Evolutionary conservation across 1,140 invertebrate species (phyloP).

Genomic region (Zaprionus nigranus): DNA sequence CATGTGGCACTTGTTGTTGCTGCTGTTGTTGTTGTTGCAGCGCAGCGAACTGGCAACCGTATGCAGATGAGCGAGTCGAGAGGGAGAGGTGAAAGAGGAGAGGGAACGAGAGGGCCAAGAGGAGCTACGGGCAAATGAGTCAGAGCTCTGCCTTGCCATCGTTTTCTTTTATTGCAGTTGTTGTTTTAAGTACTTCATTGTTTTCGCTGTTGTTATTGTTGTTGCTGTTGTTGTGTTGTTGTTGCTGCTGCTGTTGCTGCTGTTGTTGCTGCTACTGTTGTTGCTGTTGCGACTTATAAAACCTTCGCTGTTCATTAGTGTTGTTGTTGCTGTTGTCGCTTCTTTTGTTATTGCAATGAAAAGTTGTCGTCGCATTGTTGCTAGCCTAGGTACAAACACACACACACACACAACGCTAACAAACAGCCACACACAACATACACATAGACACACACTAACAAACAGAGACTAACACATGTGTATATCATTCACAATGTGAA

Average conservation of each 20-base stretch:
- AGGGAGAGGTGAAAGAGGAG: background rate
- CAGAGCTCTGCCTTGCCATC: slow-evolving; percentile 68
- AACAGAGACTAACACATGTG: slow-evolving; percentile 26
- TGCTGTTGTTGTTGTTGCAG: slow-evolving; percentile 58
- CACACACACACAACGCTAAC: slow-evolving; percentile 22
- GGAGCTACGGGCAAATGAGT: slow-evolving; percentile 69
- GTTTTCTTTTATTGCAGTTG: slow-evolving; percentile 64
- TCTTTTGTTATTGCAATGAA: slow-evolving; percentile 58
- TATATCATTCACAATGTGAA: slow-evolving; percentile 79
- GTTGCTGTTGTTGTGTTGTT: slow-evolving; percentile 18
- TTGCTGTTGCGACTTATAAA: slow-evolving; percentile 71
- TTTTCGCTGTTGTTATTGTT: slow-evolving; percentile 33
- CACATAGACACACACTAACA: slow-evolving; percentile 48
- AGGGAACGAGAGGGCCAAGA: slow-evolving; percentile 8
- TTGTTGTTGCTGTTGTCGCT: slow-evolving; percentile 44
- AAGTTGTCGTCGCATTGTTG: slow-evolving; percentile 69
- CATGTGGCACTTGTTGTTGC: slow-evolving; percentile 66
- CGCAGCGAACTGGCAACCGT: slow-evolving; percentile 52
- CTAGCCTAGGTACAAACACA: slow-evolving; percentile 72
- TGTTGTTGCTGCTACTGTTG: slow-evolving; percentile 38
- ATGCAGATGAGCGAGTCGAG: slow-evolving; percentile 47
- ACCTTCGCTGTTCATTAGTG: slow-evolving; percentile 61
- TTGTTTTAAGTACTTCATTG: slow-evolving; percentile 68
- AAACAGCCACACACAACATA: background rate
- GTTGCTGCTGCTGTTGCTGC: slow-evolving; percentile 38